These are phyloP conservation scores for Parnassius glacialis DNA, from an alignment of 2,888 invertebrate genomes.

Conservation along the genomic window DNA sequence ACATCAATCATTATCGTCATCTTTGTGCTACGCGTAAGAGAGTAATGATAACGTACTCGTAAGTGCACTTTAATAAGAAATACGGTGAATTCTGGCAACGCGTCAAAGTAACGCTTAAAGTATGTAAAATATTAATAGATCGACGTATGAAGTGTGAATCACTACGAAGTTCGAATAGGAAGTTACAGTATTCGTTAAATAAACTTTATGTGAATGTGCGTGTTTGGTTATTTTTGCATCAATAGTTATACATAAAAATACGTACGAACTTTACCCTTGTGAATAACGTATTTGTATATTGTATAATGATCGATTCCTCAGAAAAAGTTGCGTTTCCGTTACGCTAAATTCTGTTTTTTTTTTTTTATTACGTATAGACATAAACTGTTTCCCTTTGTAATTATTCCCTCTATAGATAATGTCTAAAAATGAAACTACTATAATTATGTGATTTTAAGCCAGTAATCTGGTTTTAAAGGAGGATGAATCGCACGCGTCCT, in stretches of 20 bases:
- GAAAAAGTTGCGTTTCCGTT: too few relatives aligned
- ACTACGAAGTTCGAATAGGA: conserved; percentile 24
- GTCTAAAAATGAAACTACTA: too few relatives aligned
- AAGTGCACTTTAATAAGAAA: conserved; percentile 15
- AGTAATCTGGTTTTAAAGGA: too few relatives aligned
- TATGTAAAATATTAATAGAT: conserved; percentile 24
- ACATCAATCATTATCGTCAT: too few relatives aligned
- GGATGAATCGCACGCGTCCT: too few relatives aligned
- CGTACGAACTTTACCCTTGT: conserved; percentile 1
- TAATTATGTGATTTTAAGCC: too few relatives aligned
- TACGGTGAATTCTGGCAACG: conserved; percentile 24
- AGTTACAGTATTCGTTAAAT: conserved; percentile 19
- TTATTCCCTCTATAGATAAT: too few relatives aligned
- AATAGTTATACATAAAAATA: conserved; percentile 1
- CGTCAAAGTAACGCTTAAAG: conserved; percentile 27
- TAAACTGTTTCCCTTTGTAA: too few relatives aligned
- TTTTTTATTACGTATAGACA: too few relatives aligned
- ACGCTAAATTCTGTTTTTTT: too few relatives aligned
- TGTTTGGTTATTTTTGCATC: conserved; percentile 19
- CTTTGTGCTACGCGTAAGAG: too few relatives aligned
- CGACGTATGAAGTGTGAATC: conserved; percentile 21
- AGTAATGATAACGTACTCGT: background rate
- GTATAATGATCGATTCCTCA: background rate
- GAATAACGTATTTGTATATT: background rate
- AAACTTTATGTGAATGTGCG: conserved; percentile 15